Base-by-base conservation (phyloP, 2,888 invertebrate genomes). In the Spisula subtruncata region DNA sequence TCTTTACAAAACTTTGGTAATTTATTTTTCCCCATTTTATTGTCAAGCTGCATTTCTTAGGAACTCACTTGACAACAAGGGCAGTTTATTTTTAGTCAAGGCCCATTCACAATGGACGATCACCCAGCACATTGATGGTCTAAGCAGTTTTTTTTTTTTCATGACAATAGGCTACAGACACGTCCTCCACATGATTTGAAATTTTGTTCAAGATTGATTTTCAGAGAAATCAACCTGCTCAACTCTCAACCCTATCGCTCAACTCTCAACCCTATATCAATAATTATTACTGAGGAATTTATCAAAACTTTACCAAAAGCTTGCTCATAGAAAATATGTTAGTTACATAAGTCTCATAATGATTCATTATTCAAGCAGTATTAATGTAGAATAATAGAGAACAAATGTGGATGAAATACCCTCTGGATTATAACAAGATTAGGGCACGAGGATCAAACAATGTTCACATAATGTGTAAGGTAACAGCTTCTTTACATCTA, bases 371-470 rank as follows among this genome's bases (percentile, higher is more conserved):
- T 25, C 25, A 66, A 66, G n/a, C 6, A 25, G 8, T 60, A 66
- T 66, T 25, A 66, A 66, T 66, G 8, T 25, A 66, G n/a, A 66
- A 66, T 25, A 66, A 66, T 66, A 25, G 60, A 66, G n/a, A 66
- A 66, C 60, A 66, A 66, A 66, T 66, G 60, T 66, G 12, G 60
- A n/a, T 66, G 60, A 66, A 66, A 66, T 25, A 66, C 25, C 51
- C 60, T n/a, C 8, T 25, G 25, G 60, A 25, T 66, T 8, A 66
- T 66, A 66, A 66, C 6, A 25, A 66, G n/a, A 66, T 66, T 25
- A 66, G n/a, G n/a, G 60, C 25, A 66, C 2, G 25, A 66, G n/a
- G 25, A 66, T 51, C 60, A 66, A 66, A n/a, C 25, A 25, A 66
- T 25, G 25, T 60, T 18, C 60, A 5, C 25, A 66, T 66, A 66